These are phyloP conservation scores for Cossypha dichroa DNA, from an alignment of 2,797 vertebrate species.

Conservation along the genomic window DNA sequence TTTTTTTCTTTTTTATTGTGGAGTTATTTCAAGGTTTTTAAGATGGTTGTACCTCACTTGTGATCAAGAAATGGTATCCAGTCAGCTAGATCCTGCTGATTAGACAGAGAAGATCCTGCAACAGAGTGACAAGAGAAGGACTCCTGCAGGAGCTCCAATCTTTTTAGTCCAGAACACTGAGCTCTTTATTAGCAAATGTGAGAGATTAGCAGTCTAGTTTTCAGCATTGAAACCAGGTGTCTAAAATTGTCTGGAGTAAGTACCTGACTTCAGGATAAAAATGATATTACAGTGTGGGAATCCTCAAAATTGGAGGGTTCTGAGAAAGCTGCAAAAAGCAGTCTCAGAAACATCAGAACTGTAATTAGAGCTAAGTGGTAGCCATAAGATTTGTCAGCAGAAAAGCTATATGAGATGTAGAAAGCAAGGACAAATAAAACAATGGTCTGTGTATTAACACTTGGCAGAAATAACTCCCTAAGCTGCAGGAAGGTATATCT, in stretches of 20 bases:
- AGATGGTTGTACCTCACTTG: accelerated
- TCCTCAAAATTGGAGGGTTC: too few relatives aligned
- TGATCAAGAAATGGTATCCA: neutral
- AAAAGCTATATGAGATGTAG: too few relatives aligned
- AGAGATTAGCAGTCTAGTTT: neutral
- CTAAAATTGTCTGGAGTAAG: neutral
- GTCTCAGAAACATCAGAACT: too few relatives aligned
- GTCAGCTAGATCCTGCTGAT: neutral
- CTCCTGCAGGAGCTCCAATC: neutral
- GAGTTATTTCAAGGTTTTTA: neutral
- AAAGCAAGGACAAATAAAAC: too few relatives aligned
- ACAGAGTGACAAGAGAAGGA: neutral
- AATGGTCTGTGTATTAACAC: too few relatives aligned
- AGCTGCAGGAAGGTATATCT: too few relatives aligned
- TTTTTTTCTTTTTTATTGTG: neutral
- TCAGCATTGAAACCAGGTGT: neutral
- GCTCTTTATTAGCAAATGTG: neutral
- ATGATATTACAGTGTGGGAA: neutral
- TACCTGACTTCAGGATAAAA: neutral
- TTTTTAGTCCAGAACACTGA: neutral
- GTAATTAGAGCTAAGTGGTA: too few relatives aligned
- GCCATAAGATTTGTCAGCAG: too few relatives aligned
- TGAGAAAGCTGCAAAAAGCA: too few relatives aligned
- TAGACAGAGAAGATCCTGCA: neutral
- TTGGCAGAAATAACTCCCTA: too few relatives aligned